Evolutionary conservation across 1,140 invertebrate genomes (phyloP), one percentile per base, ranked within the genome.

Genomic region (Pseudomyrmex dendroicus): DNA sequence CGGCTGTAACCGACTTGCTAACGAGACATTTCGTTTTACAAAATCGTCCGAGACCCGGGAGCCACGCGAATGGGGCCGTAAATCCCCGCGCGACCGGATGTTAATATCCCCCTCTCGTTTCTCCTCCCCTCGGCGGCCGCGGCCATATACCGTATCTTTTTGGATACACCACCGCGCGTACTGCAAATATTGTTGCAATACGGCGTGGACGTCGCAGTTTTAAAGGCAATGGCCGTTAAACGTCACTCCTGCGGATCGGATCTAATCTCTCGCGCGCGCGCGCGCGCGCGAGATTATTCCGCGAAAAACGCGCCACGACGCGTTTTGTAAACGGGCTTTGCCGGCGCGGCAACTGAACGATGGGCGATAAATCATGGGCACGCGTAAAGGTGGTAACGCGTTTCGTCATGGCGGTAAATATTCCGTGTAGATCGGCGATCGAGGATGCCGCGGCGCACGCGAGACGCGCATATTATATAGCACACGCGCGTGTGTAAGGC

Each of bases 21-120:
- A 93, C 92, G 91, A 93, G 92, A 92, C 90, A 90, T 91, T 92
- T 91, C 89, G 91, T 92, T 93, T 93, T 91, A 90, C 92, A 92
- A 93, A 93, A 93, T 93, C 91, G 90, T 86, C 78, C 86, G 83
- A 84, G 83, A 88, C 82, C 85, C 87, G 84, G 88, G 90, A 89
- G 88, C 84, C 86, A 86, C 86, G 86, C 78, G 83, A 86, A 91
- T 88, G 82, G 83, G 72, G 90, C 87, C 88, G 89, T 93, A 92
- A 93, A 93, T 93, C 86, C 87, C 73, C 25, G 78, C 84, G 78
- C 84, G 86, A 91, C 91, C 92, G 92, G 92, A 93, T 93, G 91
- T 91, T 92, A 90, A 91, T 93, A 90, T 89, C 86, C 85, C 87
- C 63, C 15, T 25, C 57, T 54, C 72, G 50, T 25, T 10, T 17